Evolutionary conservation across 1,140 invertebrate genomes (phyloP).

Genomic region (Harlomillsia oculata): DNA sequence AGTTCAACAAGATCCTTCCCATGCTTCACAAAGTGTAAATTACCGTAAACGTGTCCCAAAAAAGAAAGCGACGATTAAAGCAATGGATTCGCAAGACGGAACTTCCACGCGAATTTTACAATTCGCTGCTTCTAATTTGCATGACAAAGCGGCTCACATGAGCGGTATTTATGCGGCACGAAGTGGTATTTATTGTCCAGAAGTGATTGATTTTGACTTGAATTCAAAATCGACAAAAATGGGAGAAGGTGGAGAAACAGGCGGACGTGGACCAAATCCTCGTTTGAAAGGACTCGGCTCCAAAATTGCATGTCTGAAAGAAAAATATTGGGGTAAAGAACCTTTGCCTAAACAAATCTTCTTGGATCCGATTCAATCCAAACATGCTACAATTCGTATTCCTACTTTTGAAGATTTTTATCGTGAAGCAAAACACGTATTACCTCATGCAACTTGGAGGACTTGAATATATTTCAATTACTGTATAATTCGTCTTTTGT

Average conservation of each 20-base stretch:
- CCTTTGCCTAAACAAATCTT: slow-evolving; percentile 24
- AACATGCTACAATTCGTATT: slow-evolving; percentile 11
- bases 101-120: slow-evolving; percentile 24
- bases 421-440: too few relatives aligned
- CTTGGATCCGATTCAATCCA: slow-evolving; percentile 16
- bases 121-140: slow-evolving; percentile 14
- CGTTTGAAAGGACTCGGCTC: slow-evolving; percentile 17
- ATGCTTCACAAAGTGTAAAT: neutral
- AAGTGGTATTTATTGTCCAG: slow-evolving; percentile 28
- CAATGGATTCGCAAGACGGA: slow-evolving; percentile 11
- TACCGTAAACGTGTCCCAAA: neutral
- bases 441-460: too few relatives aligned
- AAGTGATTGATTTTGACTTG: slow-evolving; percentile 31
- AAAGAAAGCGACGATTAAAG: neutral
- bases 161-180: slow-evolving; percentile 27
- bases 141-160: slow-evolving; percentile 24
- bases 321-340: slow-evolving; percentile 28
- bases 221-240: slow-evolving; percentile 23
- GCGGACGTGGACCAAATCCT: slow-evolving; percentile 18
- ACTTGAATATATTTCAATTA: too few relatives aligned
- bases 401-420: slow-evolving; percentile 16
- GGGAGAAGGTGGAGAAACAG: slow-evolving; percentile 21
- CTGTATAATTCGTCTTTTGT: too few relatives aligned
- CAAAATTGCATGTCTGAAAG: slow-evolving; percentile 29
- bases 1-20: neutral